Percentiles rank a stretch among this genome's conserved stretches.
phyloP scores from a whole-genome alignment of 2,888 invertebrate species.

The Augiades crinisus region DNA sequence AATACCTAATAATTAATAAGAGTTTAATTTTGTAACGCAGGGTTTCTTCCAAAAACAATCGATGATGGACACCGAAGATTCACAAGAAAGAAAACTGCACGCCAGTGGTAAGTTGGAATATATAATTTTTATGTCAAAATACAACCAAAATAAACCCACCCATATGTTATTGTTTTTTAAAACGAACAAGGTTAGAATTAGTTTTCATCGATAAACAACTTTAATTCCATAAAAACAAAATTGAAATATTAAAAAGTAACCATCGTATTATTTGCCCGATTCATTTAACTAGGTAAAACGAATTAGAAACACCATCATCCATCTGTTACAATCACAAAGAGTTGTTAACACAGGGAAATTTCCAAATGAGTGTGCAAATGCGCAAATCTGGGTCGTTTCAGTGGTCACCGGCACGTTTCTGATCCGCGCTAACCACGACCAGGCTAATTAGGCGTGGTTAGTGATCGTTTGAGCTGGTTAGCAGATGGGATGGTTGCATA shows the following conservation, averaged over 20 bases:
- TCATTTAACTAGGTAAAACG: background rate
- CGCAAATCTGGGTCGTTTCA: conserved; percentile 29
- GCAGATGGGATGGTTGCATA: background rate
- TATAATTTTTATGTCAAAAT: background rate
- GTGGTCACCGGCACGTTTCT: conserved; percentile 22
- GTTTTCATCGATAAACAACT: too few relatives aligned
- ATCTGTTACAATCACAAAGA: conserved; percentile 1
- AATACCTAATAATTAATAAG: too few relatives aligned
- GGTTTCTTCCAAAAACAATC: conserved; percentile 76
- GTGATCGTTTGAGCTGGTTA: conserved; percentile 19
- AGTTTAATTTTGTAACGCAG: conserved; percentile 40
- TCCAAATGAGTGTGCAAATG: conserved; percentile 31
- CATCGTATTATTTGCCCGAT: background rate
- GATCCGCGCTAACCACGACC: conserved; percentile 30
- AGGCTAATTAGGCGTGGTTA: conserved; percentile 18
- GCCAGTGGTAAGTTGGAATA: conserved; percentile 62
- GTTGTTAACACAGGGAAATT: conserved; percentile 26
- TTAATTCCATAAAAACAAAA: too few relatives aligned
- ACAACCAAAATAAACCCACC: too few relatives aligned
- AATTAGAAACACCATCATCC: background rate
- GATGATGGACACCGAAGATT: conserved; percentile 69
- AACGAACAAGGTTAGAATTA: too few relatives aligned
- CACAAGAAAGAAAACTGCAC: conserved; percentile 73
- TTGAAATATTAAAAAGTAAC: too few relatives aligned
- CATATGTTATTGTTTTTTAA: background rate